Evolutionary conservation across 1,140 invertebrate species (phyloP), one percentile per base, ranked within the genome.

Genomic region (Calliphora vicina): DNA sequence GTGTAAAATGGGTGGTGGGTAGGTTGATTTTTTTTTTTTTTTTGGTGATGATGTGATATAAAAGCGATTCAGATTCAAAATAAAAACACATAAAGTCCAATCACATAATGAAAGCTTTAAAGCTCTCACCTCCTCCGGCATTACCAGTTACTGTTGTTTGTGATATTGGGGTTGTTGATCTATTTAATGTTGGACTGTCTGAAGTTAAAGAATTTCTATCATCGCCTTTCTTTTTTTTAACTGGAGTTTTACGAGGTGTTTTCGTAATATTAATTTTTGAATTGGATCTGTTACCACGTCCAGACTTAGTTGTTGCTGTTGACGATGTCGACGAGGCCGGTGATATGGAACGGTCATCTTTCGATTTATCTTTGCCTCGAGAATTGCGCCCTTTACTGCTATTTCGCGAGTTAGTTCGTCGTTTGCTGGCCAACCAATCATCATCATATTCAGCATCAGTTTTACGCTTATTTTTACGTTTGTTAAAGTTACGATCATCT

Each of bases 381-480:
- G 87, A 80, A 85, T 85, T 88, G 29, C 88, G 87, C 29, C 87
- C 88, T 2, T 87, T 89, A 78, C 84, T 86, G 83, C 86, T 88
- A 73, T 88, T 88, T 2, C 88, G 85, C 35, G 87, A 87, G 67
- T 80, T 85, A 12, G 84, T 84, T 27, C 86, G 86, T 4, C 86
- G 84, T 61, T 87, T 86, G 57, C 85, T 88, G 20, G 85, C 85
- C 8, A 88, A 84, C 89, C 89, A 90, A 78, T 90, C 89, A 72
- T 90, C 89, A 82, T 90, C 89, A 61, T 90, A 90, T 43, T 90
- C 89, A 42, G 88, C 87, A 81, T 90, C 89, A 45, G 87, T 86
- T 84, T 85, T 87, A 29, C 88, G 87, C 85, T 88, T 90, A 45
- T 86, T 85, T 57, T 73, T 80, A 29, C 89, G 86, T 27, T 89